Conservation (phyloP, 2,113 vertebrate species). For the Falcunculus frontatus region DNA sequence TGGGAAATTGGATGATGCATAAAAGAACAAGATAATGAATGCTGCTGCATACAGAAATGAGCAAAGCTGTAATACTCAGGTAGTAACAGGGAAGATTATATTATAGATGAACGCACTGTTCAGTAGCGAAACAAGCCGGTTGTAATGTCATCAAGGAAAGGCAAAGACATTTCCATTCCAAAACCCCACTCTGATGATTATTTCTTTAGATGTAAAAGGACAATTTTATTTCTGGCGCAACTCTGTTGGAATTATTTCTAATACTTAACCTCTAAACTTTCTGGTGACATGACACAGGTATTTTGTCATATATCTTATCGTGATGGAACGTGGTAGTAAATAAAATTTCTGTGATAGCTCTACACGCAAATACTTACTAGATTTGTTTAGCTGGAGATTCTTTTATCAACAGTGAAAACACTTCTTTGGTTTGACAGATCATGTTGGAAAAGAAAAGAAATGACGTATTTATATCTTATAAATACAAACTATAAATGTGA, state of each 20-base stretch:
- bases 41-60: not conserved
- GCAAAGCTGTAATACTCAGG: not conserved
- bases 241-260: not conserved
- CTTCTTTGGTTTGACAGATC: not conserved
- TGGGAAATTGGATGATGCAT: constrained; percentile 43
- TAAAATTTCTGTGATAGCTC: not conserved
- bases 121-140: not conserved
- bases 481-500: not conserved
- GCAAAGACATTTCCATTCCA: not conserved
- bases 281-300: not conserved
- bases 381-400: not conserved
- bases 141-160: not conserved
- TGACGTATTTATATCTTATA: not conserved
- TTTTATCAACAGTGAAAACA: not conserved
- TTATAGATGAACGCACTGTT: not conserved
- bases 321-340: not conserved
- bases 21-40: constrained; percentile 33
- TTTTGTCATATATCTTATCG: not conserved
- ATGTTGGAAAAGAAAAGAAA: not conserved
- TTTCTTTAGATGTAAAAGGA: not conserved
- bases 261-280: not conserved
- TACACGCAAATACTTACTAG: not conserved
- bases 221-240: not conserved
- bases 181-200: not conserved
- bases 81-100: not conserved